Evolutionary conservation across 64 coral and sea anemone genomes (phyloP), one percentile per base, ranked within the genome.

Genomic region (Pocillopora verrucosa): DNA sequence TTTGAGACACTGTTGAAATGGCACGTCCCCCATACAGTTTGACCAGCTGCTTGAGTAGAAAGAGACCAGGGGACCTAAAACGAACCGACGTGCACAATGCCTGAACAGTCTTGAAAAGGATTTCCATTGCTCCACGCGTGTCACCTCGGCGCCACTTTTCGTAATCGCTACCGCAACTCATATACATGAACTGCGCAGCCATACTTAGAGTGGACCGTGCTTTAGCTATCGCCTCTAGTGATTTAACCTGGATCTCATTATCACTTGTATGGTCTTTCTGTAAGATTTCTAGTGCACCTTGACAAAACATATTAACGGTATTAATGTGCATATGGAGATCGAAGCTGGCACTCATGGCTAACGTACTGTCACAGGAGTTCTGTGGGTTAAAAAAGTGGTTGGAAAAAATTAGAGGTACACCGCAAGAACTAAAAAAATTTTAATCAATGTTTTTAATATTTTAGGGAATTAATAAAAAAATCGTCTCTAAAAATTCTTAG

Each of bases 1-100:
- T 90, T 59, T 90, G 61, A 26, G 65, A 69, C 4, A 90, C 35
- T 17, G 37, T 22, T 24, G 60, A 51, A 73, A 90, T 90, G 4
- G 88, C 80, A 17, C 74, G 62, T 58, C 80, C 77, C 37, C 88
- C 88, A 58, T 90, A 90, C 36, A 64, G 77, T 34, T 80, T 90
- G 62, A 80, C 77, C 14, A 90, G 78, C 65, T 90, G 88, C 19
- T 90, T 90, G 57, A 90, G 88, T 0, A 90, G 67, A 58, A 80
- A 90, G 13, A 90, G 25, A 83, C 61, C 61, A 41, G 61, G 80
- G 10, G 80, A 83, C 14, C 34, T 83, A 62, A 62, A 83, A 16
- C 6, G 80, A 45, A 14, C 80, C 1, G 80, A 67, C 9, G 16
- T 45, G 16, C 80, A 83, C 80, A 83, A 11, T 51, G 34, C 61